Percentiles rank a stretch among this genome's conserved stretches.
Conservation (phyloP, 2,888 invertebrate species). For the Hemicrepidius hirtus region DNA sequence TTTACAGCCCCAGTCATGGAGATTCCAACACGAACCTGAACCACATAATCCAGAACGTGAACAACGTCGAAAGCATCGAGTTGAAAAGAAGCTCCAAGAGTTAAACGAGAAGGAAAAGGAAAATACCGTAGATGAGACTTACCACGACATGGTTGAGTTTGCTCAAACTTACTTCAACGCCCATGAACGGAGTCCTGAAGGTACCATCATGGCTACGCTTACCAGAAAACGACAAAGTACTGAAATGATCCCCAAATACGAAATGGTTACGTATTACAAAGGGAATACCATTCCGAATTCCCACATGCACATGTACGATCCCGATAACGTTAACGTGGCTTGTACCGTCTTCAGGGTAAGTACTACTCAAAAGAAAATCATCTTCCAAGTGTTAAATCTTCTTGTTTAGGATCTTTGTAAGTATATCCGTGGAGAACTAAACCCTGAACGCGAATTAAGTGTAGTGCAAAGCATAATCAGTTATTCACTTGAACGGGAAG, state of each 20-base stretch:
- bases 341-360: slow-evolving; percentile 92
- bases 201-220: slow-evolving; percentile 90
- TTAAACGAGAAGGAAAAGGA: slow-evolving; percentile 79
- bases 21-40: slow-evolving; percentile 61
- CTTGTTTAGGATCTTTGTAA: slow-evolving; percentile 87
- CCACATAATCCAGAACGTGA: slow-evolving; percentile 79
- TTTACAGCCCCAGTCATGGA: slow-evolving; percentile 67
- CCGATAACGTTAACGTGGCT: slow-evolving; percentile 92
- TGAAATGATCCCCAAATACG: slow-evolving; percentile 90
- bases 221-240: slow-evolving; percentile 86
- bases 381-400: no score
- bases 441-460: slow-evolving; percentile 86
- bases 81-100: slow-evolving; percentile 90
- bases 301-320: slow-evolving; percentile 96
- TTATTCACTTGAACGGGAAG: slow-evolving; percentile 92
- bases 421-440: slow-evolving; percentile 92
- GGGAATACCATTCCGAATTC: slow-evolving; percentile 93
- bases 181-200: slow-evolving; percentile 90
- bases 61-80: slow-evolving; percentile 87
- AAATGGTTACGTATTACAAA: slow-evolving; percentile 94
- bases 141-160: slow-evolving; percentile 92
- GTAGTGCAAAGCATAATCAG: slow-evolving; percentile 90
- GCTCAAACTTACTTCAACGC: slow-evolving; percentile 95
- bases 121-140: slow-evolving; percentile 75
- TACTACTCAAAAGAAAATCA: slow-evolving; percentile 49